Evolutionary conservation across 2,888 invertebrate genomes (phyloP), one percentile per base, ranked within the genome.

Genomic region (Aspidiotus rigidus): DNA sequence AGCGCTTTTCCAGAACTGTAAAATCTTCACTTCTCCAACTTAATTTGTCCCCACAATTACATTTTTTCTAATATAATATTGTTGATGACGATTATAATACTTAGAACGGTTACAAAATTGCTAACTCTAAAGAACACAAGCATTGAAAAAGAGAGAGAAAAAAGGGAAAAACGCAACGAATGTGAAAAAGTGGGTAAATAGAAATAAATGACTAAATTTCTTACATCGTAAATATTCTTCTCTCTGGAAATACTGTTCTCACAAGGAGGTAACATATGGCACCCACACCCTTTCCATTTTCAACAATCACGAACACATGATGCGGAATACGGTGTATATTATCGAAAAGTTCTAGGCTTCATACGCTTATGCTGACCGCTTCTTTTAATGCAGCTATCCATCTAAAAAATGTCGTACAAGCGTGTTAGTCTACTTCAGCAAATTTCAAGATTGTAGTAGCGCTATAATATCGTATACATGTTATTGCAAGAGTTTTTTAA

Each of bases 381-480:
- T 76, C 76, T 64, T 74, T 74, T 70, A 78, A 74, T 41, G 76
- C 75, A 62, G 70, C 69, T 41, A 75, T 74, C 76, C 76, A 76
- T 70, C 75, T 75, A 72, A 55, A 74, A 64, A 61, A 63, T 13
- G 7, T 49, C 10, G n/a, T 49, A n/a, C 49, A 49, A 49, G 28
- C 28, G 28, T 28, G 28, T 28, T 28, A 28, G 28, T 28, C 28
- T 28, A 28, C 28, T 28, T 28, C 28, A 28, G 28, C 28, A 28
- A 28, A 28, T 28, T 28, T 28, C 28, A 28, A 28, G 5, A 3
- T 28, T 28, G 28, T 28, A 3, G 28, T 28, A 28, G 28, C 28
- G 28, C 28, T 28, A 5, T 28, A 28, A 28, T 28, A 28, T 28
- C 5, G 28, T 28, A 28, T 28, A 28, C 28, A 28, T 5, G 28